Conservation (phyloP, 1,140 invertebrate species). For the Monomorium pharaonis region DNA sequence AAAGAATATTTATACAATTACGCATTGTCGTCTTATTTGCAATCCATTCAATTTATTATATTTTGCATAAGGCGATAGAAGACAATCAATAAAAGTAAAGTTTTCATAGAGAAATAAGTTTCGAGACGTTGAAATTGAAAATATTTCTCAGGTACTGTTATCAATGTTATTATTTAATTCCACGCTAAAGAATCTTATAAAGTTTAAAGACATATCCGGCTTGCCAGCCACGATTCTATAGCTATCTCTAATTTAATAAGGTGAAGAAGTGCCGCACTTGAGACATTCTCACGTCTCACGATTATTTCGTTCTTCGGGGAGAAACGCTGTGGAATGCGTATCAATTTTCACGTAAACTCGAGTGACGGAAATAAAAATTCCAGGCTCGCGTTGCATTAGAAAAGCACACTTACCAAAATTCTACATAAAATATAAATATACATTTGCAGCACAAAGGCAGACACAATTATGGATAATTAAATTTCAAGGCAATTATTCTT, state of each 20-base stretch:
- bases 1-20: neutral
- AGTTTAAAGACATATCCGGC: neutral
- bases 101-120: neutral
- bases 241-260: slow-evolving; percentile 54
- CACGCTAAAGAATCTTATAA: neutral
- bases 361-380: slow-evolving; percentile 14
- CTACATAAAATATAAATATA: neutral
- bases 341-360: slow-evolving; percentile 45
- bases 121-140: neutral
- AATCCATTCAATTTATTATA: neutral
- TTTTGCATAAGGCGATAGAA: neutral
- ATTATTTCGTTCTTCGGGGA: slow-evolving; percentile 36
- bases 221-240: slow-evolving; percentile 19
- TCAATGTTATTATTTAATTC: slow-evolving; percentile 10
- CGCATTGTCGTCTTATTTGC: neutral
- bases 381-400: neutral
- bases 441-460: neutral
- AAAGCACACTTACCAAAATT: neutral
- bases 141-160: neutral
- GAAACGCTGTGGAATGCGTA: slow-evolving; percentile 32
- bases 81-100: neutral
- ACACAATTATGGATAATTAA: slow-evolving; percentile 8
- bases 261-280: neutral
- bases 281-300: slow-evolving; percentile 42
- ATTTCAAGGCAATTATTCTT: slow-evolving; percentile 1